Conservation (phyloP, 2,888 invertebrate species). For the Ptychoptera contaminata region DNA sequence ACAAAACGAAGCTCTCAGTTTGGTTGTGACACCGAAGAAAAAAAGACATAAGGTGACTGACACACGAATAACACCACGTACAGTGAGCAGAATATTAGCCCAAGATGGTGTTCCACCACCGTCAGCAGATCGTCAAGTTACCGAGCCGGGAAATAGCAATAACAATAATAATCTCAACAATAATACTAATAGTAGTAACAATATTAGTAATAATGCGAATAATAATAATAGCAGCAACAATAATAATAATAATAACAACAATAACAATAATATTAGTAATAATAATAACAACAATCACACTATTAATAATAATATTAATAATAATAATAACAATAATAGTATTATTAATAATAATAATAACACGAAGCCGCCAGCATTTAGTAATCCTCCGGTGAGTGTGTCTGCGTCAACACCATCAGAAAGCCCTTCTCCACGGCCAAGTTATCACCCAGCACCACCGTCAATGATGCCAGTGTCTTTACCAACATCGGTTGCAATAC, state of each 20-base stretch:
- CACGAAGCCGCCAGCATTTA: not conserved
- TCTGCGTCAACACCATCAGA: conserved; percentile 34
- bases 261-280: not conserved
- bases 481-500: conserved; percentile 91
- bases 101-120: conserved; percentile 65
- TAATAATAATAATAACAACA: not conserved
- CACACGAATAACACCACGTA: conserved; percentile 79
- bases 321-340: not conserved
- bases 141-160: conserved; percentile 6
- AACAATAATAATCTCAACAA: not conserved
- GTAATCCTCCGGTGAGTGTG: conserved; percentile 14
- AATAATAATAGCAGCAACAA: not conserved
- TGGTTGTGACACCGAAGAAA: conserved; percentile 91
- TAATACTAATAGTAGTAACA: no score
- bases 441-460: conserved; percentile 44
- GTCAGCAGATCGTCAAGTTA: conserved; percentile 25
- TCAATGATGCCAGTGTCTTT: conserved; percentile 77
- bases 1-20: conserved; percentile 85
- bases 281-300: not conserved
- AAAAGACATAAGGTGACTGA: conserved; percentile 96
- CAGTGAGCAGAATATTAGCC: conserved; percentile 72
- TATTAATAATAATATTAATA: conserved; percentile 2
- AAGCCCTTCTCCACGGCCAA: conserved; percentile 50
- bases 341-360: conserved; percentile 1
- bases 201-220: not conserved